phyloP scores from a whole-genome alignment of 2,888 invertebrate genomes.

The Agrotis exclamationis region DNA sequence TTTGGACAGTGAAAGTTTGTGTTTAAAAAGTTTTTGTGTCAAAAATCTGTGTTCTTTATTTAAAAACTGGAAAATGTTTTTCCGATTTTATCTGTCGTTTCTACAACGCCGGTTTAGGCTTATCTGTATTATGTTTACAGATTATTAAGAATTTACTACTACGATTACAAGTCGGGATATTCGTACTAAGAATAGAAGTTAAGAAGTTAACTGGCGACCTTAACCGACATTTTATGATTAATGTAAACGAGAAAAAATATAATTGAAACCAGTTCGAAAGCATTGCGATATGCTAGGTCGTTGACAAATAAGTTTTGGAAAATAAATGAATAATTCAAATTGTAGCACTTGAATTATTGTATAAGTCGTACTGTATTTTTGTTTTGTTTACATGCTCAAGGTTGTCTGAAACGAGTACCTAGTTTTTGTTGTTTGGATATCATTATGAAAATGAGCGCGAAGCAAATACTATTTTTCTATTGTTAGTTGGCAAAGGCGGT shows the following conservation, averaged over 20 bases:
- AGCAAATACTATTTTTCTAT: background rate
- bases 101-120: conserved; percentile 64
- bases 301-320: conserved; percentile 25
- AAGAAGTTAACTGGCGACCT: conserved; percentile 59
- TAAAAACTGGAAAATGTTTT: conserved; percentile 25
- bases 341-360: conserved; percentile 19
- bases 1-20: conserved; percentile 67
- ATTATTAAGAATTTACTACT: conserved; percentile 44
- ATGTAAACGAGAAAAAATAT: conserved; percentile 44
- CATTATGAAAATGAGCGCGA: conserved; percentile 23
- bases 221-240: conserved; percentile 65
- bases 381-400: conserved; percentile 64
- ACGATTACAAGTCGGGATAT: conserved; percentile 28
- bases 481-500: background rate
- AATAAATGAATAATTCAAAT: conserved; percentile 30
- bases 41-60: conserved; percentile 28
- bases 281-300: conserved; percentile 25
- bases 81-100: conserved; percentile 42
- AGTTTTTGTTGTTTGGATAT: conserved; percentile 32
- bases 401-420: conserved; percentile 45
- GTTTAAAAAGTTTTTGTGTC: conserved; percentile 49
- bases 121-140: conserved; percentile 67
- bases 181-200: conserved; percentile 32
- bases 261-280: conserved; percentile 41
- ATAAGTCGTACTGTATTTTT: conserved; percentile 47